These are phyloP conservation scores for Yponomeuta sedellus DNA, from an alignment of 2,888 invertebrate species.

Conservation along the genomic window DNA sequence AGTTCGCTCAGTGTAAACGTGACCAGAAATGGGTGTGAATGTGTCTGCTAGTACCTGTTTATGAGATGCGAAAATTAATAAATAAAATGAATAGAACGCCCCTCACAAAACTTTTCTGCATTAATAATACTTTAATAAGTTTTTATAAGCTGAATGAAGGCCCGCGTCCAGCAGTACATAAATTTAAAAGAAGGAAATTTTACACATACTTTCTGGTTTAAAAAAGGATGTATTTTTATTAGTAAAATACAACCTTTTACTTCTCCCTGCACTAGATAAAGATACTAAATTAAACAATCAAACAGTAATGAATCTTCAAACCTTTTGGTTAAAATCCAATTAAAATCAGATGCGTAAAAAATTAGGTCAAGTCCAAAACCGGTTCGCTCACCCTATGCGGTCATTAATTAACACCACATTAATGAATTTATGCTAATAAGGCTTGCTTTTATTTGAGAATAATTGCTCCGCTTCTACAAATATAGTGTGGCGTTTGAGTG, in stretches of 20 bases:
- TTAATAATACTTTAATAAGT: constrained; percentile 5
- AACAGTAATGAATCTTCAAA: too few species aligned
- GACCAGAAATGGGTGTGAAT: constrained; percentile 52
- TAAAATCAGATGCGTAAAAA: constrained; percentile 6
- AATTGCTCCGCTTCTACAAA: constrained; percentile 11
- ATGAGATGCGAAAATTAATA: constrained; percentile 62
- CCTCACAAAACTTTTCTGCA: constrained; percentile 2
- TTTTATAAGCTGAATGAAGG: background rate
- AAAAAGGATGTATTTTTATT: too few species aligned
- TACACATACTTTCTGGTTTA: too few species aligned
- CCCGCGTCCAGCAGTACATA: too few species aligned
- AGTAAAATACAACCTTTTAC: too few species aligned
- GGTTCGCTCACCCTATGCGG: constrained; percentile 1
- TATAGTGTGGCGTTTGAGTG: background rate
- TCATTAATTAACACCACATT: constrained; percentile 10
- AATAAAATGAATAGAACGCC: constrained; percentile 43
- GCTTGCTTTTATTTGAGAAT: background rate
- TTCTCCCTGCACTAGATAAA: too few species aligned
- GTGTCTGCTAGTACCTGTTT: constrained; percentile 44
- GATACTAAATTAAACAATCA: too few species aligned
- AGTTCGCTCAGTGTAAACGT: constrained; percentile 6
- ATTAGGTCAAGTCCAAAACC: constrained; percentile 9
- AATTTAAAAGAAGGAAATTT: too few species aligned
- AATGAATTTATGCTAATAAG: constrained; percentile 11
- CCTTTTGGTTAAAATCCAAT: background rate